These are phyloP conservation scores for Mythimna vitellina DNA, from an alignment of 2,888 invertebrate species.

Conservation along the genomic window DNA sequence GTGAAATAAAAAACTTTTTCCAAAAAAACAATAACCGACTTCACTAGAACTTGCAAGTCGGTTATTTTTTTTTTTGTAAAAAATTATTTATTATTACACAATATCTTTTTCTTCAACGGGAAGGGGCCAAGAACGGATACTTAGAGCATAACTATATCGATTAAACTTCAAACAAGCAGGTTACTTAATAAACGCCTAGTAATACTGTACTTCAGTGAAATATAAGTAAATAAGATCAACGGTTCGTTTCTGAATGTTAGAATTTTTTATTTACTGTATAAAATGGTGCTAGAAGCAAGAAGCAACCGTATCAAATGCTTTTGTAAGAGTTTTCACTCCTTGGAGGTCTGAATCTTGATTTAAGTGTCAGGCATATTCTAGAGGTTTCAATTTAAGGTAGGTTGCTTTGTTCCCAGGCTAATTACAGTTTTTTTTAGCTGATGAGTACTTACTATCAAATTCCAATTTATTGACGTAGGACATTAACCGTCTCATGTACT, in stretches of 20 bases:
- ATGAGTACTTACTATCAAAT: slow-evolving; percentile 31
- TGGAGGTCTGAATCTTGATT: background rate
- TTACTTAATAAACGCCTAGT: background rate
- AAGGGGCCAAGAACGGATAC: slow-evolving; percentile 8
- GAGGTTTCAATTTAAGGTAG: background rate
- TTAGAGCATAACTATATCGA: background rate
- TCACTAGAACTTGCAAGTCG: no score
- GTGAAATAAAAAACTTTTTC: no score
- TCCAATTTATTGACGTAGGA: slow-evolving; percentile 19
- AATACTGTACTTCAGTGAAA: background rate
- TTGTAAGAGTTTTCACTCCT: background rate
- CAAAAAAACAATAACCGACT: no score
- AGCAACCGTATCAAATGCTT: slow-evolving; percentile 7
- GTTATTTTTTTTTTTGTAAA: no score
- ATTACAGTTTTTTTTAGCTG: slow-evolving; percentile 30
- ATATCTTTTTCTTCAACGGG: background rate
- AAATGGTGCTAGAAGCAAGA: background rate
- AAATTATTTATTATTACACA: background rate
- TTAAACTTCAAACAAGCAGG: background rate
- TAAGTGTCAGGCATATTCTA: background rate
- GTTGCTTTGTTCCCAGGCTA: slow-evolving; percentile 29
- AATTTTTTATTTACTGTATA: background rate
- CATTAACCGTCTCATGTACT: slow-evolving; percentile 39
- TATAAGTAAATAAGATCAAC: background rate
- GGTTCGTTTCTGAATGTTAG: background rate